Evolutionary conservation across 2,797 vertebrate genomes (phyloP), one percentile per base, ranked within the genome.

Genomic region (Sphaeramia orbicularis): DNA sequence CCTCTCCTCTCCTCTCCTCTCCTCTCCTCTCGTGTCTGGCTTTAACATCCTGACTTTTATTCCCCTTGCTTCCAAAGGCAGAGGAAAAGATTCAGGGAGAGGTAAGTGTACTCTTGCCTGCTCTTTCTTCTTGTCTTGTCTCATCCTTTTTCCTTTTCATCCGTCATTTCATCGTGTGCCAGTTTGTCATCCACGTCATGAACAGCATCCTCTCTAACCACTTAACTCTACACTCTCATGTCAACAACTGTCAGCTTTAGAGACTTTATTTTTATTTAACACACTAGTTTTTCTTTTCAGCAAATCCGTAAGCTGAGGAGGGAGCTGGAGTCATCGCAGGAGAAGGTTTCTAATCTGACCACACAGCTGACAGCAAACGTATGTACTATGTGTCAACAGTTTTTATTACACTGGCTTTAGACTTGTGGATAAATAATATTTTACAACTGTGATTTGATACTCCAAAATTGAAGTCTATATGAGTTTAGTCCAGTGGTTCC

Each of bases 221-320:
- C 27, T 16, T 45, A 14, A 42, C 7, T 8, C 13, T 14, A n/a
- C 13, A n/a, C 40, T 37, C 7, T 71, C 42, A 62, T 41, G 11
- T 72, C 42, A 52, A 35, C 2, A 16, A 6, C 9, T 40, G 4
- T 69, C 35, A 36, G 27, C 12, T 58, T 52, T 24, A 21, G 2
- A 15, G 4, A 37, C 4, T 4, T 43, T 14, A 2, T 10, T 37
- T 45, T 11, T 47, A 40, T 55, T 30, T 15, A 67, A 24, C 14
- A 1, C 11, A 44, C 12, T 14, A 54, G 15, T 75, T 80, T 77
- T 55, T 53, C 52, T 75, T 79, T 44, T 71, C 77, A 99, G 97
- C 97, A 99, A 96, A 97, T 99, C 76, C 96, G 97, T 54, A 99
- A 98, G 80, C 92, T 99, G 58, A 95, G 97, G 30, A 90, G 97